Evolutionary conservation across 2,888 invertebrate species (phyloP).

Genomic region (Eilema caniola): DNA sequence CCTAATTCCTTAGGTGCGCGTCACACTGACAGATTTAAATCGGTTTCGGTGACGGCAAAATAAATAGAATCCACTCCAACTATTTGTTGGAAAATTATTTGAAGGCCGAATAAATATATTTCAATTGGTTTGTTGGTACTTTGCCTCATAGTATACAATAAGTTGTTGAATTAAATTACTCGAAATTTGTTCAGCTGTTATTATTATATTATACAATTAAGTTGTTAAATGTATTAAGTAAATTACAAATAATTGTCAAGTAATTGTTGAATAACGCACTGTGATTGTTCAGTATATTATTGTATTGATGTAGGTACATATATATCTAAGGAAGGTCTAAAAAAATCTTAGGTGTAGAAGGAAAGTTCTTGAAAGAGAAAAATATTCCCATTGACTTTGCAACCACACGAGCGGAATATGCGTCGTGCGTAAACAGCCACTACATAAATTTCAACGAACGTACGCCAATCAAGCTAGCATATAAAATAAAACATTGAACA

Average conservation of each 20-base stretch:
- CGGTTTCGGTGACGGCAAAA: neutral
- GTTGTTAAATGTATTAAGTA: neutral
- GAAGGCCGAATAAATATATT: neutral
- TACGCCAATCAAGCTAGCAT: neutral
- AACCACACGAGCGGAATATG: neutral
- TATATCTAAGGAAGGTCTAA: neutral
- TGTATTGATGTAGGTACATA: neutral
- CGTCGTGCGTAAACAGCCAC: neutral
- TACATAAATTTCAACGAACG: neutral
- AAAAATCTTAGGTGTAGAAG: neutral
- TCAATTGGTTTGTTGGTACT: neutral
- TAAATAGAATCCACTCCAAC: neutral
- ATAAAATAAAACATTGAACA: too few relatives aligned
- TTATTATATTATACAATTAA: too few relatives aligned
- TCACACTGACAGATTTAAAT: constrained; percentile 26
- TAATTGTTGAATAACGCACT: neutral
- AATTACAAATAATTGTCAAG: neutral
- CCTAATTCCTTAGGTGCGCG: constrained; percentile 53
- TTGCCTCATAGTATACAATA: too few relatives aligned
- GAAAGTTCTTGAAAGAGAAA: neutral
- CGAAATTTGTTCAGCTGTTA: too few relatives aligned
- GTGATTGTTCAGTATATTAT: neutral
- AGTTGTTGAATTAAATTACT: too few relatives aligned
- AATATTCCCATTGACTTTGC: neutral
- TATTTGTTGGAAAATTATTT: neutral